Conservation (phyloP, 2,113 vertebrate species). For the Lynx canadensis region DNA sequence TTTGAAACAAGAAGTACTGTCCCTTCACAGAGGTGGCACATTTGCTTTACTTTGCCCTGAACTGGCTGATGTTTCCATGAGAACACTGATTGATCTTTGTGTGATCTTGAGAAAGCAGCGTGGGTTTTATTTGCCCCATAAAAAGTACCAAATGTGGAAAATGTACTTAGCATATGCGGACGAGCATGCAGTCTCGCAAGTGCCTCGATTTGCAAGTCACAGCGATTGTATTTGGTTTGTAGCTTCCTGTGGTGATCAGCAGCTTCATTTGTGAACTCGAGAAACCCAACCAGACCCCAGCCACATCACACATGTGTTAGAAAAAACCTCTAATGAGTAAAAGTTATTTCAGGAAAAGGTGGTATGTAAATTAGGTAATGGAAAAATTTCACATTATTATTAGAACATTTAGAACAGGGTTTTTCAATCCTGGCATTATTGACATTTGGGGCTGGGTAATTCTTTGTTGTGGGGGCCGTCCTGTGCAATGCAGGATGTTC, state of each 20-base stretch:
- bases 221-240: slow-evolving; percentile 49
- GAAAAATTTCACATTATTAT: slow-evolving; percentile 49
- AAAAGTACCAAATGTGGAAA: slow-evolving; percentile 75
- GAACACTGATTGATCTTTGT: slow-evolving; percentile 71
- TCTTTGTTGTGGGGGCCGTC: background rate
- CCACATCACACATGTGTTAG: slow-evolving; percentile 47
- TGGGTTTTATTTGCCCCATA: slow-evolving; percentile 72
- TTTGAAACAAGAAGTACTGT: slow-evolving; percentile 56
- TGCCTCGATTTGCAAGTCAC: slow-evolving; percentile 40
- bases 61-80: slow-evolving; percentile 57
- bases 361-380: slow-evolving; percentile 57
- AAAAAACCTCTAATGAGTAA: slow-evolving; percentile 42
- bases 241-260: slow-evolving; percentile 69
- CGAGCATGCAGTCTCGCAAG: background rate
- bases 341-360: slow-evolving; percentile 67
- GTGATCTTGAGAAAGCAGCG: slow-evolving; percentile 64
- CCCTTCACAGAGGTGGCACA: slow-evolving; percentile 22
- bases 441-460: background rate
- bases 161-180: slow-evolving; percentile 70
- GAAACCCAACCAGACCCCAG: slow-evolving; percentile 45
- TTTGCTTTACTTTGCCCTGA: slow-evolving; percentile 49
- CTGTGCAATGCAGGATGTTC: background rate
- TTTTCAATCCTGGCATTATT: background rate
- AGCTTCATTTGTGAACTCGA: slow-evolving; percentile 65
- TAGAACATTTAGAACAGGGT: slow-evolving; percentile 34